A percentile compares a stretch with the other conserved stretches of the same genome.
Conservation (phyloP, 2,797 vertebrate species). For the Emys orbicularis region DNA sequence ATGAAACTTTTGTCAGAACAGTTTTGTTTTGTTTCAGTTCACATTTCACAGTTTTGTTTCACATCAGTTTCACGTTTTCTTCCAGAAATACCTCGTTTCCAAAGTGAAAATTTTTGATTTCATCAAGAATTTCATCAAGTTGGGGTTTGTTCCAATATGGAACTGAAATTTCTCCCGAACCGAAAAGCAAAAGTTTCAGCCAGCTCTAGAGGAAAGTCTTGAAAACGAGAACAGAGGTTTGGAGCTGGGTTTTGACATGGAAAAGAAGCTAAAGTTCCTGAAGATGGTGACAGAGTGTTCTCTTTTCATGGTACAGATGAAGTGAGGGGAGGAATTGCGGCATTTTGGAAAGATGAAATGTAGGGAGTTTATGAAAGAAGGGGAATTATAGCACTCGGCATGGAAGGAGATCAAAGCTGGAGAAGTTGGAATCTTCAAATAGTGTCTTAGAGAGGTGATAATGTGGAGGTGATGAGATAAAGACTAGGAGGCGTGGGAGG, state of each 20-base stretch:
- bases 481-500: not conserved
- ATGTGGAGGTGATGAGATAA: not conserved
- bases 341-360: not conserved
- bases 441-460: not conserved
- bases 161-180: not conserved
- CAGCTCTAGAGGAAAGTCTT: not conserved
- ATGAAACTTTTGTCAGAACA: not conserved
- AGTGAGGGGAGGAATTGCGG: not conserved
- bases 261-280: not conserved
- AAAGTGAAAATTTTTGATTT: no score
- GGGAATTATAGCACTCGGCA: not conserved
- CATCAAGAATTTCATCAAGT: not conserved
- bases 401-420: not conserved
- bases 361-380: not conserved
- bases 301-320: not conserved
- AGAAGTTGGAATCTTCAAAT: not conserved
- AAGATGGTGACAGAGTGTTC: not conserved
- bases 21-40: no score
- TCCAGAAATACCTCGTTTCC: not conserved
- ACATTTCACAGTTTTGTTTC: not conserved
- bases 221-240: rapidly evolving
- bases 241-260: rapidly evolving
- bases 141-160: not conserved
- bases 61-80: not conserved
- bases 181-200: no score